These are phyloP conservation scores for Oscarella lobularis DNA, from an alignment of 37 sponge, comb jelly and placozoan genomes.

Conservation along the genomic window DNA sequence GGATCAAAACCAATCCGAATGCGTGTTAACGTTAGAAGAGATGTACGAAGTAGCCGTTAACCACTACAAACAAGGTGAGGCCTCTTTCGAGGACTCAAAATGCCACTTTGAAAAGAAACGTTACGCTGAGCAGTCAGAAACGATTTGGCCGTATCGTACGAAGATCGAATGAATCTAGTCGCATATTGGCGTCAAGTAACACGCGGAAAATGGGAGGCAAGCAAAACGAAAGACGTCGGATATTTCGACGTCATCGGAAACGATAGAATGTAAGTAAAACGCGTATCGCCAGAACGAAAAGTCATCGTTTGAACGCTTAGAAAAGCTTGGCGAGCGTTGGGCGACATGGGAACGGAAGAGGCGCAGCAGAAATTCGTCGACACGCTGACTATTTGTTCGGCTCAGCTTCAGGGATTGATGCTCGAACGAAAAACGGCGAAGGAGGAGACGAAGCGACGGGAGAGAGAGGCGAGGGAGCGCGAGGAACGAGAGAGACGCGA, in stretches of 20 bases:
- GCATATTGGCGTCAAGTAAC: slow-evolving; percentile 76
- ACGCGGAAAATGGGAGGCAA: slow-evolving; percentile 41
- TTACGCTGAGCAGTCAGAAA: not conserved
- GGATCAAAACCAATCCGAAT: no score
- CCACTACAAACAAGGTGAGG: not conserved
- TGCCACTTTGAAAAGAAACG: no score
- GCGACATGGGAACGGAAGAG: slow-evolving; percentile 43
- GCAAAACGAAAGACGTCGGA: slow-evolving; percentile 59
- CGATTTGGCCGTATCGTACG: slow-evolving; percentile 13
- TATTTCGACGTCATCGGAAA: slow-evolving; percentile 69
- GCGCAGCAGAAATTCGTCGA: slow-evolving; percentile 36
- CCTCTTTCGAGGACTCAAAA: no score
- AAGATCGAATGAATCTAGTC: slow-evolving; percentile 50
- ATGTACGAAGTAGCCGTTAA: not conserved
- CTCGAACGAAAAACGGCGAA: not conserved
- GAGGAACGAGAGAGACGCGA: not conserved
- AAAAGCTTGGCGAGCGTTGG: slow-evolving; percentile 71
- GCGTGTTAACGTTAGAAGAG: not conserved
- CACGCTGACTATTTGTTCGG: slow-evolving; percentile 13
- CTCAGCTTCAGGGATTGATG: not conserved
- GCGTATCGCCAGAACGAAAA: not conserved
- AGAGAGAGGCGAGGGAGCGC: not conserved
- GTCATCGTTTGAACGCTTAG: slow-evolving; percentile 20
- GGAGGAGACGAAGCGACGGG: not conserved
- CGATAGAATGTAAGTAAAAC: slow-evolving; percentile 39